Percentiles rank a stretch among this genome's conserved stretches.
Conservation (phyloP, 2,797 vertebrate genomes). For the Thalassophryne amazonica region DNA sequence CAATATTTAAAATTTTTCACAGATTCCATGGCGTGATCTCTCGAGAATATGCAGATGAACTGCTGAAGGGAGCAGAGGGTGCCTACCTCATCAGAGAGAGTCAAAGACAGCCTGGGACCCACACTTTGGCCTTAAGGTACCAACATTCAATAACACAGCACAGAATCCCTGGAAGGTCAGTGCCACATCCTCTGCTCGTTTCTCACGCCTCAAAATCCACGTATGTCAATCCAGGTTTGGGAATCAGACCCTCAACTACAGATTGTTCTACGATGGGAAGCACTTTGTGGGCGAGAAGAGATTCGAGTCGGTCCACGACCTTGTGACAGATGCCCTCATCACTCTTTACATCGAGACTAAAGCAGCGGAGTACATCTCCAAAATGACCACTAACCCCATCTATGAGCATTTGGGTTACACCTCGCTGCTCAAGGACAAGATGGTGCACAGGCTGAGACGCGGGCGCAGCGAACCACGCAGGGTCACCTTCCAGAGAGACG, state of each 20-base stretch:
- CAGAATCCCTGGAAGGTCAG: conserved; percentile 3
- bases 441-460: conserved; percentile 85
- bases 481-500: conserved; percentile 86
- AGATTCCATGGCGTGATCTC: conserved; percentile 96
- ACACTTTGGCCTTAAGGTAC: conserved; percentile 94
- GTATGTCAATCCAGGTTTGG: conserved; percentile 82
- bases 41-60: conserved; percentile 90
- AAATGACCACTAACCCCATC: conserved; percentile 99
- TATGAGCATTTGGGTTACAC: conserved; percentile 96
- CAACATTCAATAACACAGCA: conserved; percentile 8
- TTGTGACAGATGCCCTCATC: conserved; percentile 97
- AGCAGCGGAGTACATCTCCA: conserved; percentile 96
- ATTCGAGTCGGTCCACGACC: conserved; percentile 96
- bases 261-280: conserved; percentile 96
- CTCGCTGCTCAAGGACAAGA: conserved; percentile 92
- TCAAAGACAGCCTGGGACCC: conserved; percentile 92
- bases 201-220: neutral
- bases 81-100: conserved; percentile 97
- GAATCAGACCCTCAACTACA: conserved; percentile 95
- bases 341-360: conserved; percentile 97
- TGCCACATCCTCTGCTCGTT: neutral
- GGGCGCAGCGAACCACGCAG: conserved; percentile 84
- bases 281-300: conserved; percentile 98
- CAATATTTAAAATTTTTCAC: neutral
- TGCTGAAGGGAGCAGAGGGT: conserved; percentile 86